phyloP scores from a whole-genome alignment of 2,113 vertebrate species.

The Sprattus sprattus region DNA sequence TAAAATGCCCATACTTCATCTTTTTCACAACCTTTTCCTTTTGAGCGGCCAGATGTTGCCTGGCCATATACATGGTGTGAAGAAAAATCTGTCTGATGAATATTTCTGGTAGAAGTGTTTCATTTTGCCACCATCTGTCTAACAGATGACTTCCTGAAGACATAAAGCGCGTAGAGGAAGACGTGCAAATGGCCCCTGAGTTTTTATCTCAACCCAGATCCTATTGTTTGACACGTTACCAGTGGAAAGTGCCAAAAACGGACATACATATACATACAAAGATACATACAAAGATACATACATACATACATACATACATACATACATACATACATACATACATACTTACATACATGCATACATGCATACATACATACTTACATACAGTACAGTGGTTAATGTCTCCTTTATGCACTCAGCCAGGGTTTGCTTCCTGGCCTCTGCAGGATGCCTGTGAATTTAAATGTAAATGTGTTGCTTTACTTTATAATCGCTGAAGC shows the following conservation, averaged over 20 bases:
- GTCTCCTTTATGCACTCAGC: too few species aligned
- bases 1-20: neutral
- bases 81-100: constrained; percentile 35
- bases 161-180: constrained; percentile 20
- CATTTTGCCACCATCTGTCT: constrained; percentile 57
- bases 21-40: neutral
- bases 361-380: too few species aligned
- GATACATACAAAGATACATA: neutral
- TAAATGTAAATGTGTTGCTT: neutral
- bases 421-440: too few species aligned
- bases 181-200: constrained; percentile 27
- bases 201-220: constrained; percentile 1
- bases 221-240: neutral
- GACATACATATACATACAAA: neutral
- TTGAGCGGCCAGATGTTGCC: constrained; percentile 16
- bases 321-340: neutral
- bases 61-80: constrained; percentile 9
- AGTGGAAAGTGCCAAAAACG: neutral
- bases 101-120: constrained; percentile 27
- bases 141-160: constrained; percentile 55
- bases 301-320: neutral
- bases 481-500: too few species aligned
- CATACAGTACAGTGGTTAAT: neutral
- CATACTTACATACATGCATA: neutral
- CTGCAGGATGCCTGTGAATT: neutral